Conservation (phyloP, 2,888 invertebrate genomes). For the Andrena bicolor region DNA sequence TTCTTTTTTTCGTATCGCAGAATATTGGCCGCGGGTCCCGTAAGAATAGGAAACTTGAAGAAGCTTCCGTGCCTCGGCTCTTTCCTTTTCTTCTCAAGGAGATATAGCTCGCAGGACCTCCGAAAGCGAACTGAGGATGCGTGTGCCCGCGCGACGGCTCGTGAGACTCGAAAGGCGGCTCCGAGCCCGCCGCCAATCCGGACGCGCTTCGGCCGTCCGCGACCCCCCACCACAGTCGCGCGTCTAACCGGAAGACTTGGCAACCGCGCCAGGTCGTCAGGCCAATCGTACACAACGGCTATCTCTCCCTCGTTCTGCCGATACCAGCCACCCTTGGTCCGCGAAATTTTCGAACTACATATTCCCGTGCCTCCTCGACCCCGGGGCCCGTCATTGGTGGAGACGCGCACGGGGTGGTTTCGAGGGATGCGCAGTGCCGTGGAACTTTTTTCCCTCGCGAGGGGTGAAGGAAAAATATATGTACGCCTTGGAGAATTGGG, state of each 20-base stretch:
- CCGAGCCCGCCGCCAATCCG: constrained; percentile 67
- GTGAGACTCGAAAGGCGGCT: constrained; percentile 68
- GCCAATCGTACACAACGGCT: constrained; percentile 50
- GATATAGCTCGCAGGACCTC: constrained; percentile 77
- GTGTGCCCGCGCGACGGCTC: constrained; percentile 46
- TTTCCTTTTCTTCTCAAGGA: constrained; percentile 48
- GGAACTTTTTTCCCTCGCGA: not conserved
- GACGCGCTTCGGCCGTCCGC: constrained; percentile 14
- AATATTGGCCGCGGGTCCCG: constrained; percentile 54
- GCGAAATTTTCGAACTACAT: constrained; percentile 41
- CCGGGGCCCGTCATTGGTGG: constrained; percentile 37
- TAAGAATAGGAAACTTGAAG: constrained; percentile 46
- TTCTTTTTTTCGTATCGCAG: constrained; percentile 60
- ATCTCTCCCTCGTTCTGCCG: constrained; percentile 37
- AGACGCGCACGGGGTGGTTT: constrained; percentile 36
- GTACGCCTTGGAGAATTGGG: not conserved
- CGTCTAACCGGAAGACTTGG: constrained; percentile 31
- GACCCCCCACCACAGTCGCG: constrained; percentile 24
- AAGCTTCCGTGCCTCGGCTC: constrained; percentile 45
- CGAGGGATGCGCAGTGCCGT: not conserved
- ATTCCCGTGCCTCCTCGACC: not conserved
- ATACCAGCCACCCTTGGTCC: constrained; percentile 50
- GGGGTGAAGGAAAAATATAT: not conserved
- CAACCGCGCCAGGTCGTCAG: constrained; percentile 53
- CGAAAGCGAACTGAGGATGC: constrained; percentile 79